Base-by-base conservation (phyloP, 2,113 vertebrate genomes). In the Scytalopus superciliaris region DNA sequence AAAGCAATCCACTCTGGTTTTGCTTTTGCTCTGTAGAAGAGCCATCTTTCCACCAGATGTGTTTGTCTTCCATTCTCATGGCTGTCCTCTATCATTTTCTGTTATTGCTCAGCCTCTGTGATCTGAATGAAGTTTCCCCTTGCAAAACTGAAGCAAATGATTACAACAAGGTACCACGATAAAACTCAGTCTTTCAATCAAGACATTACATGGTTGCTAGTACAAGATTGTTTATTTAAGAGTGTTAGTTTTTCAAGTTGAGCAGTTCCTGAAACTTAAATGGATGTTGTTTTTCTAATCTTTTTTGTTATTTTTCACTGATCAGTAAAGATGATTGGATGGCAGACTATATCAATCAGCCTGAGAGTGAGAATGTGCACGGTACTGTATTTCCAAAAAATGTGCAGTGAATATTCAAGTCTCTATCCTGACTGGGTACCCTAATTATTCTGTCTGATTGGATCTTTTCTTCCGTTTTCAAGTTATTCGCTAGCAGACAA, bases 391-490 rank as follows among this genome's bases (percentile, higher is more conserved):
- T 90, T 85, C 74, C 55, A 72, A 91, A 96, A 91, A 77, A 72
- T 45, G 25, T 90, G 56, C 52, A 56, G 94, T 64, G 76, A 94
- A 90, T 68, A 90, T 95, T 91, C 88, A 89, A 91, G 90, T 21
- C 60, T 92, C 47, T 70, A 52, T 80, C 49, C 64, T 96, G 72
- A 74, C 56, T 68, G 63, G 63, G 35, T 80, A 59, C 44, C 40
- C 55, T 86, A 93, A 95, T 94, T 94, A 90, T 67, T 86, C 85
- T 95, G 66, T 67, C 66, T 94, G 90, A 94, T 74, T 96, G 89
- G 74, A 93, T 85, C 87, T 89, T 76, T 39, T 93, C 70, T 94
- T 90, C 82, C 10, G 12, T 86, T 96, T 90, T 93, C 69, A 94
- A 75, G 64, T 28, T 88, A 30, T 78, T 94, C 85, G 52, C 60